Conservation (phyloP, 2,797 vertebrate species). For the Iguana delicatissima region DNA sequence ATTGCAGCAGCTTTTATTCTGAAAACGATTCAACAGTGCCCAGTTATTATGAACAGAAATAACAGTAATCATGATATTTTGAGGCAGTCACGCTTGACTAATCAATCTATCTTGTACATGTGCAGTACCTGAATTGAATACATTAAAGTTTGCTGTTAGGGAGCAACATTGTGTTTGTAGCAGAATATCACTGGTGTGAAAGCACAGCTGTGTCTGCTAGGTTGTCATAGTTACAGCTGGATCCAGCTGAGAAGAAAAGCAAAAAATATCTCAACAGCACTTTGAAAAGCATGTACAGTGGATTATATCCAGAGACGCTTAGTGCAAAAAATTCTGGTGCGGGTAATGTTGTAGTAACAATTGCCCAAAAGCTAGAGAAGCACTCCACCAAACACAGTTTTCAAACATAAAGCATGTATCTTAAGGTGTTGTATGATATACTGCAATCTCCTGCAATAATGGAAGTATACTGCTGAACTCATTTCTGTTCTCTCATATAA, state of each 20-base stretch:
- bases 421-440: background rate
- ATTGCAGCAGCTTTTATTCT: background rate
- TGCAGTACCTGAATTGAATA: background rate
- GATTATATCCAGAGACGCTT: background rate
- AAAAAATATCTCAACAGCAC: conserved; percentile 39
- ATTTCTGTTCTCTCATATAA: background rate
- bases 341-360: background rate
- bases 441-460: background rate
- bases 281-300: conserved; percentile 17
- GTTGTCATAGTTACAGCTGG: conserved; percentile 58
- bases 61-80: conserved; percentile 9
- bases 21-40: background rate
- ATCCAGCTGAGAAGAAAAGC: conserved; percentile 26
- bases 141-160: conserved; percentile 9
- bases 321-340: conserved; percentile 4
- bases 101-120: background rate
- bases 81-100: background rate
- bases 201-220: conserved; percentile 22
- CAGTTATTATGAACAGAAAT: background rate
- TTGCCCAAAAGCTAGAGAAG: background rate
- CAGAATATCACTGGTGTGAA: conserved; percentile 13
- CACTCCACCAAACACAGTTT: background rate
- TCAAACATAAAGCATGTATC: background rate
- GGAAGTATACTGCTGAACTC: background rate
- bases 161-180: background rate